Evolutionary conservation across 1,140 invertebrate species (phyloP).

Genomic region (Drosophila funebris): DNA sequence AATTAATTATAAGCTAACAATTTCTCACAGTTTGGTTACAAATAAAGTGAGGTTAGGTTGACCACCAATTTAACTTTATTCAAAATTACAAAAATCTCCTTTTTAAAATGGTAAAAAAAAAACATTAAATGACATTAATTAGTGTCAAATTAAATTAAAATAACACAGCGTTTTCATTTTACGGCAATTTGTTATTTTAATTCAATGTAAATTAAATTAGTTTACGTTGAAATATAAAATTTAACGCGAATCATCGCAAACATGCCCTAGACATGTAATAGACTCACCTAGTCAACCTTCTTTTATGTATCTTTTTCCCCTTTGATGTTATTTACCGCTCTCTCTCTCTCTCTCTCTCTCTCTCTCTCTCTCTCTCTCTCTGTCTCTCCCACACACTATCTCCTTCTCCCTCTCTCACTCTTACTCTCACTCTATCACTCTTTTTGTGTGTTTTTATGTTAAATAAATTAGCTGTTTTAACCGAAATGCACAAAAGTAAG

Average conservation of each 20-base stretch:
- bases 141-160: not conserved
- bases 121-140: not conserved
- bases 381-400: not conserved
- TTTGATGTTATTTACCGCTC: conserved; percentile 2
- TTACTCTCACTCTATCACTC: not conserved
- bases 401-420: not conserved
- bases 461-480: conserved; percentile 45
- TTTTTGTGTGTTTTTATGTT: conserved; percentile 27
- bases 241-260: conserved; percentile 1
- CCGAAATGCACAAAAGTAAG: conserved; percentile 31
- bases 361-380: not conserved
- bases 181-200: not conserved
- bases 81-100: not conserved
- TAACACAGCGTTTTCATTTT: not conserved
- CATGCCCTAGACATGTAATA: conserved; percentile 15
- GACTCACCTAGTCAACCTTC: conserved; percentile 8
- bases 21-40: too few relatives aligned
- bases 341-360: not conserved
- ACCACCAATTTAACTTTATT: too few relatives aligned
- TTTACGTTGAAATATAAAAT: not conserved
- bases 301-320: not conserved
- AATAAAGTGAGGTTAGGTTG: too few relatives aligned
- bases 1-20: too few relatives aligned
- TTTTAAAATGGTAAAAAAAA: not conserved
- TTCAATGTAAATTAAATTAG: conserved; percentile 7